Conservation (phyloP, 2,113 vertebrate species). For the Chaenogobius annularis region DNA sequence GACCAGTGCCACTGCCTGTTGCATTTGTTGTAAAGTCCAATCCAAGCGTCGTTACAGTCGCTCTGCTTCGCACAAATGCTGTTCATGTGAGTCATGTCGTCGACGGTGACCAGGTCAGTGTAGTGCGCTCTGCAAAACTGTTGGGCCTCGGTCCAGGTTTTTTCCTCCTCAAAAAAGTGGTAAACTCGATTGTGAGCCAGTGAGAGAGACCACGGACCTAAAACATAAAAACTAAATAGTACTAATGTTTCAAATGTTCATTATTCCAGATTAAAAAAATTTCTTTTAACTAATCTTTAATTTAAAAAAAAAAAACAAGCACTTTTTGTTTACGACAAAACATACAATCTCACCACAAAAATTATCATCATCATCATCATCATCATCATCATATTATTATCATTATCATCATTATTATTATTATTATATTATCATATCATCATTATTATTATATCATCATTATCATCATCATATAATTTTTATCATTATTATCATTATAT, state of each 20-base stretch:
- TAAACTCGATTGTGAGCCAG: conserved; percentile 13
- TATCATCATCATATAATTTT: too few relatives aligned
- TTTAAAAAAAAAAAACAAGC: neutral
- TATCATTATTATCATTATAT: too few relatives aligned
- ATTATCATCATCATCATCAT: too few relatives aligned
- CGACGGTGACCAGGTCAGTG: conserved; percentile 35
- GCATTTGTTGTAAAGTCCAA: conserved; percentile 18
- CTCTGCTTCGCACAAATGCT: neutral
- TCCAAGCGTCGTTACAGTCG: conserved; percentile 2
- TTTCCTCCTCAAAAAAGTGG: fast-evolving
- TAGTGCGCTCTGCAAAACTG: neutral
- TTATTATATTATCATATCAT: too few relatives aligned
- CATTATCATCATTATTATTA: too few relatives aligned
- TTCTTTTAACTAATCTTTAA: too few relatives aligned
- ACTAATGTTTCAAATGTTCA: too few relatives aligned
- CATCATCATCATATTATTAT: too few relatives aligned
- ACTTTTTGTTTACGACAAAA: too few relatives aligned
- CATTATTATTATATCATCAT: too few relatives aligned
- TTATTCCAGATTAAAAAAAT: too few relatives aligned
- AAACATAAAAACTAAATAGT: neutral
- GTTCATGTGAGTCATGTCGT: neutral
- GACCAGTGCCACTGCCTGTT: conserved; percentile 26
- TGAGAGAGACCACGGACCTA: conserved; percentile 16
- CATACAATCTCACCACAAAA: too few relatives aligned
- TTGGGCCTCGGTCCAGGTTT: conserved; percentile 15